Evolutionary conservation across 2,888 invertebrate genomes (phyloP).

Genomic region (Perdita meconis): DNA sequence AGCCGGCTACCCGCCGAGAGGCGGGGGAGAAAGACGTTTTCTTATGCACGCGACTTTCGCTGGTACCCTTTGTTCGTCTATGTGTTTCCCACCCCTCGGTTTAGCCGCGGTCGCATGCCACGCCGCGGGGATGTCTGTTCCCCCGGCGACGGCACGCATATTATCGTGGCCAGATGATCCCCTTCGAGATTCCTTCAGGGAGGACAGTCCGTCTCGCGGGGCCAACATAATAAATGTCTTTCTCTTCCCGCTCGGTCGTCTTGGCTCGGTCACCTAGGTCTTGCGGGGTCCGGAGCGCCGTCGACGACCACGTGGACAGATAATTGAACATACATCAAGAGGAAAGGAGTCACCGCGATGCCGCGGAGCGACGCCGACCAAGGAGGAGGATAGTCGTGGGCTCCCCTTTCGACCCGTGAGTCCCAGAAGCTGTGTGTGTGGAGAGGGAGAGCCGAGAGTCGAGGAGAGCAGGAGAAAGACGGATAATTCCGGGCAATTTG

Average conservation of each 20-base stretch:
- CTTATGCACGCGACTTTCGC: conserved; percentile 55
- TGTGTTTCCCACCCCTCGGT: conserved; percentile 49
- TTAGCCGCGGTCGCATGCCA: conserved; percentile 45
- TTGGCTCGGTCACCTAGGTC: conserved; percentile 1
- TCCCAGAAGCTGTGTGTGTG: conserved; percentile 8
- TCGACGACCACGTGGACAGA: conserved; percentile 66
- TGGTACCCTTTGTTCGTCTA: conserved; percentile 46
- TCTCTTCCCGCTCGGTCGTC: conserved; percentile 63
- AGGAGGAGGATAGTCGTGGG: conserved; percentile 59
- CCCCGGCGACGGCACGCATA: conserved; percentile 55
- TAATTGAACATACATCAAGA: conserved; percentile 79
- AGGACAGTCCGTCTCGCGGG: conserved; percentile 64
- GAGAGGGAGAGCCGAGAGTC: conserved; percentile 13
- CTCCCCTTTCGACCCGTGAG: conserved; percentile 30
- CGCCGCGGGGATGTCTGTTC: conserved; percentile 31
- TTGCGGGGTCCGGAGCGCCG: conserved; percentile 14
- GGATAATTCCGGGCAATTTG: conserved; percentile 77
- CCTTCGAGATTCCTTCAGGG: conserved; percentile 63
- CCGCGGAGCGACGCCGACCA: conserved; percentile 48
- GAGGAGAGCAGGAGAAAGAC: conserved; percentile 26
- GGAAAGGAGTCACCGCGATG: conserved; percentile 54
- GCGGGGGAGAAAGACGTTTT: conserved; percentile 43
- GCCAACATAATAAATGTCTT: conserved; percentile 75
- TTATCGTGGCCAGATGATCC: conserved; percentile 60
- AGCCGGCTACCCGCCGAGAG: not conserved